Percentiles rank a stretch among this genome's conserved stretches.
phyloP scores from a whole-genome alignment of 2,113 vertebrate species.

The Campylomormyrus tamandua region DNA sequence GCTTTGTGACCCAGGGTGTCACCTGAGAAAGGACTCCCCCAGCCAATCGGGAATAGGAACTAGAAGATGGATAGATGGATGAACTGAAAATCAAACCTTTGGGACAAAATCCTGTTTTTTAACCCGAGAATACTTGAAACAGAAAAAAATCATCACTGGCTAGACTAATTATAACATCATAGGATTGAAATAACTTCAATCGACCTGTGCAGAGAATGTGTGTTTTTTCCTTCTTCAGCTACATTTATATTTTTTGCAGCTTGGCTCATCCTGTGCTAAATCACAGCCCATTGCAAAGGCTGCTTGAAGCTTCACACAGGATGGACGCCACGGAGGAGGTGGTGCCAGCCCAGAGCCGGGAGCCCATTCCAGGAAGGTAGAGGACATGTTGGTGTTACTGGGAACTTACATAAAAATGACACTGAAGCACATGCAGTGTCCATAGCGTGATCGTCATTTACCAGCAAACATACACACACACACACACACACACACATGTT shows the following conservation, averaged over 20 bases:
- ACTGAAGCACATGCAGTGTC: neutral
- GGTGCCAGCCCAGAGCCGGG: neutral
- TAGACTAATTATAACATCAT: neutral
- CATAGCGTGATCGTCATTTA: neutral
- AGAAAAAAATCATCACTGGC: neutral
- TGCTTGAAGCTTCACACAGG: neutral
- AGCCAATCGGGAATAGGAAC: neutral
- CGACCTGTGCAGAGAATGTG: neutral
- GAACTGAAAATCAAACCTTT: neutral
- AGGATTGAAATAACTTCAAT: neutral
- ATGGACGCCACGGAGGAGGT: neutral
- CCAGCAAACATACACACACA: neutral
- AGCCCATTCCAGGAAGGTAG: neutral
- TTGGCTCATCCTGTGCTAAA: neutral
- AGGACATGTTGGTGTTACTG: neutral
- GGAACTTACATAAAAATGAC: neutral
- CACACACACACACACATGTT: neutral
- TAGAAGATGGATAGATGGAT: neutral
- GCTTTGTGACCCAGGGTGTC: neutral
- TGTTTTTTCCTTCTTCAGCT: neutral
- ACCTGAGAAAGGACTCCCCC: neutral
- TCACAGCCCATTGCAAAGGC: neutral
- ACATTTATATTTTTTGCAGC: neutral
- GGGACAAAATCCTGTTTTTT: neutral
- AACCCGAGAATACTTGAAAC: neutral